Base-by-base conservation (phyloP, 2,888 invertebrate genomes). In the Drosophila emarginata region DNA sequence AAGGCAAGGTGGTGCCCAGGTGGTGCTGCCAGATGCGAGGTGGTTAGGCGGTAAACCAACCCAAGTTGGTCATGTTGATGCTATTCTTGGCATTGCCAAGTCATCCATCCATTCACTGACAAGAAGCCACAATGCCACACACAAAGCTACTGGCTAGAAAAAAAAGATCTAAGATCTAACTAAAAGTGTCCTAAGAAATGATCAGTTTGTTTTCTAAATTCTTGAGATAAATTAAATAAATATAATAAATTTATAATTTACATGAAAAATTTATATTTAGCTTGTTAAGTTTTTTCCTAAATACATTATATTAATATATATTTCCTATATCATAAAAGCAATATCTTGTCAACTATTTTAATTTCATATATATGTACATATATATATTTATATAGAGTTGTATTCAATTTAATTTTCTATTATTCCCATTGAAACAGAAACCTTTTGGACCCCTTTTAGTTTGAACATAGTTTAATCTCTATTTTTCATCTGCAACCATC, bases 41-140 rank as follows among this genome's bases (percentile, higher is more conserved):
- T 32, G 40, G 11, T 15, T 9, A 15, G 40, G 18, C 15, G 21
- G 21, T 45, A 45, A 32, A 32, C 9, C 32, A 32, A 32, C 11
- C 32, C 32, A 32, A 9, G 32, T 32, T 32, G 32, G 32, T 32
- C 32, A 32, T 32, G 32, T 11, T 50, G 50, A 21, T 51, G 51
- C 37, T 37, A 32, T 32, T 32, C 32, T 32, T 32, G 32, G 32
- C 32, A 32, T 32, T 32, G 32, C 32, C 40, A 40, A 45, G 18
- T 21, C 45, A 21, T 21, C 14, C 39, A 14, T 39, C 14, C 14
- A 39, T 21, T 45, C 45, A 45, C 12, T 21, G 45, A 18, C 45
- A 45, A 45, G 18, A 45, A 45, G 15, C 40, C 40, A 45, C 21
- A 45, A 45, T 15, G 45, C 45, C 45, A 45, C 45, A 45, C 45